phyloP scores from a whole-genome alignment of 92 coral and sea anemone species.

The Paramuricea clavata region DNA sequence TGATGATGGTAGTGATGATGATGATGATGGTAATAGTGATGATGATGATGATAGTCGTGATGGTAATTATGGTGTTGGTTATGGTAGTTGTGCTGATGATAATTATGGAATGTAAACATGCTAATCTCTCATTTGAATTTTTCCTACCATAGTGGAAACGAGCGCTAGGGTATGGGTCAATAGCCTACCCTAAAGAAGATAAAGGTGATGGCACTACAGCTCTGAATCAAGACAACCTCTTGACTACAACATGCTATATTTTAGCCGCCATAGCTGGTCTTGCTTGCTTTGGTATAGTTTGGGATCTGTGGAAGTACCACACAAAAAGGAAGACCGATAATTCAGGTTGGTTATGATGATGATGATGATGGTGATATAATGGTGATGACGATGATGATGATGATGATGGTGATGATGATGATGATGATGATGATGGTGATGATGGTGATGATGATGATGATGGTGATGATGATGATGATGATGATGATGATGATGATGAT shows the following conservation, averaged over 20 bases:
- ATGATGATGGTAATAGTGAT: no score
- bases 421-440: not conserved
- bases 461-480: no score
- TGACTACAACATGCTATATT: not conserved
- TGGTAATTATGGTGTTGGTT: no score
- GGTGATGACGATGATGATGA: no score
- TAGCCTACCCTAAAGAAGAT: not conserved
- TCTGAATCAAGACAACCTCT: slow-evolving; percentile 12
- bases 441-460: not conserved
- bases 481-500: no score
- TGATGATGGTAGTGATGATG: no score
- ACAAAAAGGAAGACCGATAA: not conserved
- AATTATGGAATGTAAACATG: no score
- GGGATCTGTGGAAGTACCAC: not conserved
- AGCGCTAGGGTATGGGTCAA: not conserved
- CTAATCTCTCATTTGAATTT: not conserved
- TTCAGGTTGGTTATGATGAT: not conserved
- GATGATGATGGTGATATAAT: no score
- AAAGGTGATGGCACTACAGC: not conserved
- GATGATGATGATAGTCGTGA: no score
- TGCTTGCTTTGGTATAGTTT: not conserved
- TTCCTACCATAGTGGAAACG: not conserved
- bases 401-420: no score
- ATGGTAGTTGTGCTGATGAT: no score
- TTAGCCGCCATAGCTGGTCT: not conserved